Evolutionary conservation across 2,888 invertebrate species (phyloP).

Genomic region (Taphrorychus bicolor): DNA sequence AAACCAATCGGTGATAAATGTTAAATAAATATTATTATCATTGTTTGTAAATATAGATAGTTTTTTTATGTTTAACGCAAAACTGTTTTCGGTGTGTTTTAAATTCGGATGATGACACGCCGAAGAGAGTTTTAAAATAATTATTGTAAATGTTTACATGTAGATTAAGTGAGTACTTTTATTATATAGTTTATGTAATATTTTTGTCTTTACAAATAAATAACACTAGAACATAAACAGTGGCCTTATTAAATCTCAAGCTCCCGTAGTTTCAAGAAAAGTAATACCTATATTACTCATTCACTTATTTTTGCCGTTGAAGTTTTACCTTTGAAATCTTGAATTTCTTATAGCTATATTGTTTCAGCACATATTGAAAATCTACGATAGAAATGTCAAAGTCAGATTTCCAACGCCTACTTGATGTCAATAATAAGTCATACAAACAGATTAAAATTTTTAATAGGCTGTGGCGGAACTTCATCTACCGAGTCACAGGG

Average conservation of each 20-base stretch:
- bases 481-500: no score
- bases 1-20: conserved; percentile 41
- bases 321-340: no score
- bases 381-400: no score
- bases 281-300: no score
- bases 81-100: conserved; percentile 19
- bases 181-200: conserved; percentile 58
- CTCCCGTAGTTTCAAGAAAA: no score
- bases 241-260: not conserved
- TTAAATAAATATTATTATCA: conserved; percentile 32
- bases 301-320: no score
- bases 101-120: conserved; percentile 14
- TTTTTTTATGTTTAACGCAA: conserved; percentile 35
- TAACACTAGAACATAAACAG: conserved; percentile 38
- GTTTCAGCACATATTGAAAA: no score
- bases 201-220: conserved; percentile 55
- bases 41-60: conserved; percentile 43
- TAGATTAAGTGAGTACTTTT: conserved; percentile 55
- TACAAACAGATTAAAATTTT: no score
- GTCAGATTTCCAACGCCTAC: no score
- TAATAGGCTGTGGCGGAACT: no score
- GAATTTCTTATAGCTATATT: no score
- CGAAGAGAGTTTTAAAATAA: conserved; percentile 35
- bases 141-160: conserved; percentile 55
- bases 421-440: no score